Base-by-base conservation (phyloP, 1,140 invertebrate species). In the Trichogramma pretiosum region DNA sequence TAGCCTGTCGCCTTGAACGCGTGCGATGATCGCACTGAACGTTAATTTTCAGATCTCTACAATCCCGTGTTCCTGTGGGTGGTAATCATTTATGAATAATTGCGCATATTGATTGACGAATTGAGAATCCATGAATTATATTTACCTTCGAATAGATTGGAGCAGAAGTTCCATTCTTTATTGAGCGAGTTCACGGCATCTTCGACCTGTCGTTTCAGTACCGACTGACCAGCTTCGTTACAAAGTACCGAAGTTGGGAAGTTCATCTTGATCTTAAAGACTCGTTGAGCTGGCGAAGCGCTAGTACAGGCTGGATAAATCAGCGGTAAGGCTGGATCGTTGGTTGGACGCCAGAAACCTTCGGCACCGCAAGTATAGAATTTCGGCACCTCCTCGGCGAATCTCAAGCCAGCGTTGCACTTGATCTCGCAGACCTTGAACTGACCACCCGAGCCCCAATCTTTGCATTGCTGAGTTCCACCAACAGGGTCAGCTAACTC, bases 291-390 rank as follows among this genome's bases (percentile, higher is more conserved):
- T 13, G 88, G 77, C 54, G 85, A 83, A 3, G 89, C 78, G 43
- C 85, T 77, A 58, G 89, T 90, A 65, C 91, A 95, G 56, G 90
- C 87, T 28, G 92, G 91, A 65, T 93, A 95, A 3, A 92, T 73
- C 48, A 93, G 66, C 11, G 88, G 87, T 52, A 86, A 71, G 22
- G 72, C 77, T 9, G 89, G 87, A 61, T 89, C 79, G 18, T 70
- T 75, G 2, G 87, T 91, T 18, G 93, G 93, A 54, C 90, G 76
- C 93, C 93, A 97, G 67, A 93, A 93, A 28, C 93, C 93, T 80
- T 97, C 93, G 44, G 89, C 89, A 13, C 91, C 93, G 64, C 93
- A 97, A 5, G 92, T 93, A 61, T 95, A 97, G 73, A 96, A 97
- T 55, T 89, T 87, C 1, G 93, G 90, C 24, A 95, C 86, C 36